phyloP scores from a whole-genome alignment of 2,113 vertebrate genomes.

The Tragelaphus imberbis region DNA sequence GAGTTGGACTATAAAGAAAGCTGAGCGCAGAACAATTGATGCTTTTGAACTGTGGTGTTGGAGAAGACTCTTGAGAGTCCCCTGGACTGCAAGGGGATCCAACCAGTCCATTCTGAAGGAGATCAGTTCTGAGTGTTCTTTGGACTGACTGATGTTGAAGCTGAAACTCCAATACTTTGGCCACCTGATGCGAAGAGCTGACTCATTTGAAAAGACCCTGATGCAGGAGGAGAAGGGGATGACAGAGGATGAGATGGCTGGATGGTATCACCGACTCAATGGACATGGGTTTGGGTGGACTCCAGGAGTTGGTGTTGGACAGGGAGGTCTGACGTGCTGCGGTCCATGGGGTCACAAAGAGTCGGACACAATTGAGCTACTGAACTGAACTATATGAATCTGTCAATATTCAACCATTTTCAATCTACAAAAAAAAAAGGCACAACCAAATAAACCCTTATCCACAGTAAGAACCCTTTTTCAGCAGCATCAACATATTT shows the following conservation, averaged over 20 bases:
- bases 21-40: background rate
- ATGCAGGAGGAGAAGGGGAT: background rate
- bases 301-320: background rate
- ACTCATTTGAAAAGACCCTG: background rate
- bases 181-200: background rate
- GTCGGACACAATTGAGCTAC: accelerated
- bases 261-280: background rate
- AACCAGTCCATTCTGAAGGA: background rate
- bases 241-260: background rate
- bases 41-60: background rate
- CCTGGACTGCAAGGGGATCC: background rate
- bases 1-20: background rate
- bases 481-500: background rate
- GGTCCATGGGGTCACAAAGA: background rate
- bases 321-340: background rate
- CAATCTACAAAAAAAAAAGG: background rate
- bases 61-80: background rate
- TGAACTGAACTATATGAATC: background rate
- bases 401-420: background rate
- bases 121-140: background rate
- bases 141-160: background rate
- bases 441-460: background rate
- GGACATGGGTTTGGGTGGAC: background rate
- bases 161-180: background rate
- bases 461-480: background rate